A percentile compares a stretch with the other conserved stretches of the same genome.
Conservation (phyloP, 2,113 vertebrate genomes). For the Nannospalax galili region DNA sequence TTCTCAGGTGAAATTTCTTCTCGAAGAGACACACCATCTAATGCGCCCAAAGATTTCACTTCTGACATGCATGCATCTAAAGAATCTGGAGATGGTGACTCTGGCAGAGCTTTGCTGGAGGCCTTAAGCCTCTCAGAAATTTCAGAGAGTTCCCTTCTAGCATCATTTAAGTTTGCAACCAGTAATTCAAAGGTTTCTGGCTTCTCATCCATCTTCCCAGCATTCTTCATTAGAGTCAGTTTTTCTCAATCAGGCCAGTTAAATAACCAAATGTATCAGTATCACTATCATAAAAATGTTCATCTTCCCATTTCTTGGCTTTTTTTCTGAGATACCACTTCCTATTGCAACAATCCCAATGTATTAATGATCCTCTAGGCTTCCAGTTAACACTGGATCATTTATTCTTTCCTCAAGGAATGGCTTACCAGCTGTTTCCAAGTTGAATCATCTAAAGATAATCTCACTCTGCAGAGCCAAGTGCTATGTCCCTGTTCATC, state of each 20-base stretch:
- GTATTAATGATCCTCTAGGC: slow-evolving; percentile 96
- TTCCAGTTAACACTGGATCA: slow-evolving; percentile 94
- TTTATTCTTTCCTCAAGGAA: slow-evolving; percentile 96
- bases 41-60: slow-evolving; percentile 88
- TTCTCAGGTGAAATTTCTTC: slow-evolving; percentile 93
- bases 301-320: slow-evolving; percentile 98
- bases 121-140: slow-evolving; percentile 91
- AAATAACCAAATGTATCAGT: slow-evolving; percentile 97
- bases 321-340: slow-evolving; percentile 98
- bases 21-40: slow-evolving; percentile 94
- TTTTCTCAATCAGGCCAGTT: slow-evolving; percentile 96
- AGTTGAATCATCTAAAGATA: slow-evolving; percentile 94
- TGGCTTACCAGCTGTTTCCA: slow-evolving; percentile 95
- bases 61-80: slow-evolving; percentile 97
- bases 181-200: slow-evolving; percentile 94
- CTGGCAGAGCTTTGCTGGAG: slow-evolving; percentile 88
- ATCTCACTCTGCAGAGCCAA: slow-evolving; percentile 97
- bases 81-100: slow-evolving; percentile 90
- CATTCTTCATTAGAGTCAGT: slow-evolving; percentile 96
- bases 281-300: slow-evolving; percentile 98
- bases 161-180: slow-evolving; percentile 91
- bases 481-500: slow-evolving; percentile 94
- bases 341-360: slow-evolving; percentile 94
- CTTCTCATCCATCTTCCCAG: slow-evolving; percentile 95
- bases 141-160: slow-evolving; percentile 92